Base-by-base conservation (phyloP, 2,888 invertebrate species). In the Hemicrepidius hirtus region DNA sequence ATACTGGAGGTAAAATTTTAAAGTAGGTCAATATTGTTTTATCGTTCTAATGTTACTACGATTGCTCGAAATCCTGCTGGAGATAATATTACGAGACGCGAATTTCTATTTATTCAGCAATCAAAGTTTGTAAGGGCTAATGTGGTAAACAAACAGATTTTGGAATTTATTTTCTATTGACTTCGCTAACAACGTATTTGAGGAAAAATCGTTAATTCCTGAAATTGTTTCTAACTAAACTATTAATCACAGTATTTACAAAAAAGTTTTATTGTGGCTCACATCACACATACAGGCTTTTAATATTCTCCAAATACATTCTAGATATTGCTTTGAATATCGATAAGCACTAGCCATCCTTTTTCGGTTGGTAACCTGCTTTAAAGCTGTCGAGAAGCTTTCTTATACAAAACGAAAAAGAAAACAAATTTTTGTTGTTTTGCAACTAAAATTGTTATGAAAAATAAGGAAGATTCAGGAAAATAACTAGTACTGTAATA, bases 271-370 rank as follows among this genome's bases (percentile, higher is more conserved):
- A 7, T n/a, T n/a, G 18, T 9, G 13, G 24, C 53, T n/a, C 13
- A 1, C 7, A 3, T 28, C 5, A 53, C n/a, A 53, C 32, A 53
- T 53, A 12, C n/a, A 13, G 6, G 35, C 10, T 28, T 57, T 57
- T 57, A 57, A 37, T 57, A 57, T 57, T 57, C 57, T 21, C 18
- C 18, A 3, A 57, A 32, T 35, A 18, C 57, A 13, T 37, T 37
- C 20, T 18, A 21, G 35, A 57, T 37, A 57, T 57, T 57, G 57
- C 57, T 20, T 40, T 37, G 57, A 57, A 57, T 57, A 57, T 57
- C 57, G 57, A 57, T 57, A 57, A 57, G 57, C 57, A 20, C 28
- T 40, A 57, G 57, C 37, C 57, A 20, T 37, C 21, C 37, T 37
- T 20, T 53, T 53, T 28, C 13, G 53, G 53, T 53, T 57, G 37